Evolutionary conservation across 2,888 invertebrate species (phyloP).

Genomic region (Polyploca ridens): DNA sequence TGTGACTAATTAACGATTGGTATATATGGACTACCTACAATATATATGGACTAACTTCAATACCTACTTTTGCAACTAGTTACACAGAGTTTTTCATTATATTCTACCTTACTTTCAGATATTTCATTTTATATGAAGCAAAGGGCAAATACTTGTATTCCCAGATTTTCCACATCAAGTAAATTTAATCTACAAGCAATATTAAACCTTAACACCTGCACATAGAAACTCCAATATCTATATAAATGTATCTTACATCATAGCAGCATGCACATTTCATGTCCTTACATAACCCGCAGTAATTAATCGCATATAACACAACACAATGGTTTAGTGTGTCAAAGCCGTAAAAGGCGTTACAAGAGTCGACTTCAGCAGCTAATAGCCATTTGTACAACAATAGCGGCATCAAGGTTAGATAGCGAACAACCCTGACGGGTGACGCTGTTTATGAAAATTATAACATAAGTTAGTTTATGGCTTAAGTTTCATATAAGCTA

Average conservation of each 20-base stretch:
- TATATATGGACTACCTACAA: no score
- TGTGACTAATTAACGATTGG: no score
- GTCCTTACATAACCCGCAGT: constrained; percentile 10
- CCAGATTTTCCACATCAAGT: no score
- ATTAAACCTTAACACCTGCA: background rate
- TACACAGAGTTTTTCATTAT: no score
- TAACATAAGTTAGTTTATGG: background rate
- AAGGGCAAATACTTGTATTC: no score
- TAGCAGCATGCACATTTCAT: background rate
- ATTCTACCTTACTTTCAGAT: no score
- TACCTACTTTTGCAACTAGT: no score
- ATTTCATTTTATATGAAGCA: no score
- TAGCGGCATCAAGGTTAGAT: constrained; percentile 16
- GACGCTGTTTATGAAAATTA: constrained; percentile 1
- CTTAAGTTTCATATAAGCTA: background rate
- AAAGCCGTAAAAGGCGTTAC: constrained; percentile 29
- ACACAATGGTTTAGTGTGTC: constrained; percentile 25
- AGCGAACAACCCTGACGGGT: constrained; percentile 3
- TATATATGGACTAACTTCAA: no score
- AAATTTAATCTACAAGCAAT: background rate
- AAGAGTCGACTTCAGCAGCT: constrained; percentile 7
- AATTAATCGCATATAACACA: constrained; percentile 8
- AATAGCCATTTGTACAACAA: constrained; percentile 21
- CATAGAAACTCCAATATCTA: background rate
- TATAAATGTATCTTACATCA: background rate